Conservation (phyloP, 2,113 vertebrate species). For the Rhineura floridana region DNA sequence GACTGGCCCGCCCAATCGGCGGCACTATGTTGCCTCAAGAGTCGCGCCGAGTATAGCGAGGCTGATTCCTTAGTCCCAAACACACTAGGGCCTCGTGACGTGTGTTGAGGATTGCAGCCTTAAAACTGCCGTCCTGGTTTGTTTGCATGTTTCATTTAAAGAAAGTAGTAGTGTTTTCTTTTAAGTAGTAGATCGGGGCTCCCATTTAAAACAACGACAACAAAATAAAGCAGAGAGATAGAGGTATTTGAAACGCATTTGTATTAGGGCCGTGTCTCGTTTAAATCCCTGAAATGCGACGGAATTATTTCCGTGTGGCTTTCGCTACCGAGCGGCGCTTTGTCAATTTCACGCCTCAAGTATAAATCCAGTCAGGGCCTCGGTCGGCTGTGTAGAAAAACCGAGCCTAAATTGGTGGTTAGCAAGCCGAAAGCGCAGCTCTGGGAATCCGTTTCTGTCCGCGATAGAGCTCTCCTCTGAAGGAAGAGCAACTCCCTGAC, state of each 20-base stretch:
- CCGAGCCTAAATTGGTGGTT: background rate
- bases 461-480: background rate
- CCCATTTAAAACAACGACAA: background rate
- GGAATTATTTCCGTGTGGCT: background rate
- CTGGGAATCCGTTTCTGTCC: background rate
- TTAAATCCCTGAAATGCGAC: background rate
- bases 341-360: background rate
- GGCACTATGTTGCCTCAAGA: no score
- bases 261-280: no score
- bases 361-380: background rate
- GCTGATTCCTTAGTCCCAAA: no score
- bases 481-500: background rate
- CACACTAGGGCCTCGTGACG: no score
- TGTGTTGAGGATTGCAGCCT: background rate
- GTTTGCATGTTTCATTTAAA: background rate
- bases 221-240: background rate
- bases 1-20: background rate
- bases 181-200: no score
- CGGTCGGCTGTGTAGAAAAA: background rate
- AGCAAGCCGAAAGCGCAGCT: background rate
- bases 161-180: no score
- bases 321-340: background rate
- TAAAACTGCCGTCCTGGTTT: background rate
- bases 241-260: background rate
- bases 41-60: background rate